Evolutionary conservation across 2,888 invertebrate species (phyloP), one percentile per base, ranked within the genome.

Genomic region (Hemistola chrysoprasaria): DNA sequence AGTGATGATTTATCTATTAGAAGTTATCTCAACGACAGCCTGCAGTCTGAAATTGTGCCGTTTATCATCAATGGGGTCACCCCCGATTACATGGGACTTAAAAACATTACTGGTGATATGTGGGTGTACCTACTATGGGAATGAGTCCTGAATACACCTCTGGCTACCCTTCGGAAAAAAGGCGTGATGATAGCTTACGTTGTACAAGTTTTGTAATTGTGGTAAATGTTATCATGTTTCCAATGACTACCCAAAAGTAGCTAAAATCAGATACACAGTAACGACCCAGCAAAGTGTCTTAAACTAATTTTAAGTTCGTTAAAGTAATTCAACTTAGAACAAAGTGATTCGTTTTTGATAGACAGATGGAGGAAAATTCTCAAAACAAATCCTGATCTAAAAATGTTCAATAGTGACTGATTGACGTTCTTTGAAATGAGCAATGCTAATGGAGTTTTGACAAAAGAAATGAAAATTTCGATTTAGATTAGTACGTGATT

Each of bases 311-410:
- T 29, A 43, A 56, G 42, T 51, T 51, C 37, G 48, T 50, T 42
- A 45, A 54, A 63, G 53, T 47, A 49, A 54, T 62, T 52, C 49
- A 64, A 56, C 50, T 62, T 54, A 10, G 36, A 52, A 56, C 42
- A 50, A 48, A 38, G 53, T 41, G 40, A 52, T 51, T 40, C 33
- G 41, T 42, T 47, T 53, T 53, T 45, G 47, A 51, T 42, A 35
- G 45, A 44, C 47, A 44, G 37, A 35, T 38, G 39, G 37, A 30
- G 11, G 38, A 39, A 50, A 54, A 49, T 53, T 51, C 41, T 27
- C 50, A 23, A 40, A 53, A 47, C 41, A 52, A 53, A 49, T 48
- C 50, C 37, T 33, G 41, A 55, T 53, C 34, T 54, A 22, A 38
- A 34, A 52, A 55, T 34, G 24, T 48, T 40, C 40, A 25, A 35